phyloP scores from a whole-genome alignment of 30 jellyfish, hydroid and myxozoan genomes.

The Cassiopea andromeda region DNA sequence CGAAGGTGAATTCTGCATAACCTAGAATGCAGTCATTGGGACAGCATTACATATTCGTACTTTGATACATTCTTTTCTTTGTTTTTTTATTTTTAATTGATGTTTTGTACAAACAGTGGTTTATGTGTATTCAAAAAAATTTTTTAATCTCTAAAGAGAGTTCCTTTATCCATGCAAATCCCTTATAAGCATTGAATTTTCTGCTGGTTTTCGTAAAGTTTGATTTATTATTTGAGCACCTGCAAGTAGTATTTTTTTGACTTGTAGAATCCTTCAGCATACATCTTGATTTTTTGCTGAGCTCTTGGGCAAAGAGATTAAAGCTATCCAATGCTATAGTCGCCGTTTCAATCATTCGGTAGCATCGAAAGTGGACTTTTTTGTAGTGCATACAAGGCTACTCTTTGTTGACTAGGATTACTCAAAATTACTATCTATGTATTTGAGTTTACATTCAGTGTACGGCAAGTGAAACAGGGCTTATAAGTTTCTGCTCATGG shows the following conservation, averaged over 20 bases:
- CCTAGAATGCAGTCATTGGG: too few relatives aligned
- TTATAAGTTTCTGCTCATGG: background rate
- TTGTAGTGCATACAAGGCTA: background rate
- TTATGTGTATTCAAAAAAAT: too few relatives aligned
- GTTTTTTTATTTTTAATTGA: too few relatives aligned
- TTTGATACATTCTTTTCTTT: too few relatives aligned
- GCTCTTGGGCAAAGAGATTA: slow-evolving; percentile 9
- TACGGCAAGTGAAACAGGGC: background rate
- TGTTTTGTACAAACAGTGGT: too few relatives aligned
- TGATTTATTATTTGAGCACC: slow-evolving; percentile 4
- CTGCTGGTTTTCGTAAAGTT: background rate
- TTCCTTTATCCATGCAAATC: too few relatives aligned
- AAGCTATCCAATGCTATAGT: background rate
- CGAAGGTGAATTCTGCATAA: too few relatives aligned
- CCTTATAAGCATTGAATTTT: background rate
- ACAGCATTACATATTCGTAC: too few relatives aligned
- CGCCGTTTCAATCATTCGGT: background rate
- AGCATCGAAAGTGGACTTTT: background rate
- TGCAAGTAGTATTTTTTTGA: background rate
- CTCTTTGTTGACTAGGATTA: background rate
- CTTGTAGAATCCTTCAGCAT: background rate
- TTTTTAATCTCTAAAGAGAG: too few relatives aligned
- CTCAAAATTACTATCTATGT: too few relatives aligned
- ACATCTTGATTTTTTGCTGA: background rate
- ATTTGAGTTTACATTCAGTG: too few relatives aligned